Evolutionary conservation across 2,797 vertebrate genomes (phyloP).

Genomic region (Coreius guichenoti): DNA sequence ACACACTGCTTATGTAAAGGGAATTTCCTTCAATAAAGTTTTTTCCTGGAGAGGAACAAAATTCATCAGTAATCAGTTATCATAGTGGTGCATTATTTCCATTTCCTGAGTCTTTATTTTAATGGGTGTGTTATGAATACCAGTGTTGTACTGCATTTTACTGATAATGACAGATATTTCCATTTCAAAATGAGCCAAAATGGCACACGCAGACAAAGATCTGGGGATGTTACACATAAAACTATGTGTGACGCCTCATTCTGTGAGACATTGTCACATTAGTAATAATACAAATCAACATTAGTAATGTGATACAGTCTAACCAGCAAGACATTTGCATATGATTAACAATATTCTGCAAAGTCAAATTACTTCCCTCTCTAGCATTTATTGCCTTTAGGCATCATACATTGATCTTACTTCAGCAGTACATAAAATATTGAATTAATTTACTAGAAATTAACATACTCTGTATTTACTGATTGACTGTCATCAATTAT

Average conservation of each 20-base stretch:
- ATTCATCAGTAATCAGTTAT: not conserved
- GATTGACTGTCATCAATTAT: not conserved
- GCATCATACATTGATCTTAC: not conserved
- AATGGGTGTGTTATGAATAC: not conserved
- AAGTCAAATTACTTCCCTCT: not conserved
- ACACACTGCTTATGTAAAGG: not conserved
- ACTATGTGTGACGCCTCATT: not conserved
- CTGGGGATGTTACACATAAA: not conserved
- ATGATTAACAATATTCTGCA: not conserved
- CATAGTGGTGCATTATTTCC: not conserved
- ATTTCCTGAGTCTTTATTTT: not conserved
- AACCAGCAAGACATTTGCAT: not conserved
- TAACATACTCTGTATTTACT: not conserved
- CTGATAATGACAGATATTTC: conserved; percentile 6
- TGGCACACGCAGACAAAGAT: not conserved
- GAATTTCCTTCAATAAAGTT: not conserved
- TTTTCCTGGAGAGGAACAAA: not conserved
- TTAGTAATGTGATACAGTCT: not conserved
- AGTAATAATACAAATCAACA: not conserved
- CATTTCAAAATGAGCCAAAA: not conserved
- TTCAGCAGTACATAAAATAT: not conserved
- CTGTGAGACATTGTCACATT: too few species aligned
- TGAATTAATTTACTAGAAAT: not conserved
- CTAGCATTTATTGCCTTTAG: not conserved
- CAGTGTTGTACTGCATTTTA: not conserved